A percentile compares a stretch with the other conserved stretches of the same genome.
Evolutionary conservation across 2,113 vertebrate species (phyloP).

Genomic region (Micromys minutus): DNA sequence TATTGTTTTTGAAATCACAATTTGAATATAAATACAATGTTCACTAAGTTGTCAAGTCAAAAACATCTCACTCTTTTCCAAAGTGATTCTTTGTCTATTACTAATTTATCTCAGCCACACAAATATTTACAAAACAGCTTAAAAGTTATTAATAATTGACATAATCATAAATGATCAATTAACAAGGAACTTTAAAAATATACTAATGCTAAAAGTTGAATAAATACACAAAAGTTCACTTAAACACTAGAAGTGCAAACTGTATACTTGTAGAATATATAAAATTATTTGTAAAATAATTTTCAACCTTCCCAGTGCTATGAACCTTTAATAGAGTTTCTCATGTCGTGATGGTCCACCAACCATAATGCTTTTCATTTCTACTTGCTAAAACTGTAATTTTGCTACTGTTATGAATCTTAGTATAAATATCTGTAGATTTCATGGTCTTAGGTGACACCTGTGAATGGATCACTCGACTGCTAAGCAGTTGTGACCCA

Average conservation of each 20-base stretch:
- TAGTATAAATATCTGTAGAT: background rate
- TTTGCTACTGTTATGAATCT: background rate
- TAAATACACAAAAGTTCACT: background rate
- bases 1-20: constrained; percentile 8
- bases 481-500: too few species aligned
- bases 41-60: background rate
- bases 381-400: background rate
- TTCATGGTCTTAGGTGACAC: background rate
- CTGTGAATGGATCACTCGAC: background rate
- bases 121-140: background rate
- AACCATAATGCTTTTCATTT: background rate
- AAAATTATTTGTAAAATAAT: background rate
- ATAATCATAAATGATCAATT: background rate
- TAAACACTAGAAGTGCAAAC: background rate
- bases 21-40: background rate
- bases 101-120: background rate
- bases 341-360: background rate
- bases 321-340: background rate
- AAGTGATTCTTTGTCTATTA: background rate
- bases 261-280: too few species aligned
- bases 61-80: background rate
- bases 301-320: background rate
- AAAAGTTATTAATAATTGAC: background rate
- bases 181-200: background rate
- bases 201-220: background rate